Evolutionary conservation across 2,888 invertebrate species (phyloP), one percentile per base, ranked within the genome.

Genomic region (Xestia rhomboidea): DNA sequence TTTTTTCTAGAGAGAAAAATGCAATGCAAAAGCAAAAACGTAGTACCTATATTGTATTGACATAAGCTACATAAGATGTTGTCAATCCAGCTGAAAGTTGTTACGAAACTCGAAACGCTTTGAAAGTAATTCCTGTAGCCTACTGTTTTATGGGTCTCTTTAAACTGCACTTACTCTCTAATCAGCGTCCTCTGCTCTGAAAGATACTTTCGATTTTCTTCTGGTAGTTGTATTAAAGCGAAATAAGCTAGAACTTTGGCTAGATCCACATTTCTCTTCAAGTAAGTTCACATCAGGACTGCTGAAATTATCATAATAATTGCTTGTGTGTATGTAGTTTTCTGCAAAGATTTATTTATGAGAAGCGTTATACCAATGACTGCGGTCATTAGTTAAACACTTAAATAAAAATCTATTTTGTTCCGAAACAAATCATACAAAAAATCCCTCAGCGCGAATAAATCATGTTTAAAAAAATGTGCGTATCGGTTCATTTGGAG

Each of bases 391-490:
- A 81, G 44, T 73, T 68, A 69, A 84, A 77, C 62, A 79, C 79
- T 80, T 73, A 63, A 66, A 73, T 63, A 60, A 62, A 77, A 76
- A 85, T 81, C 83, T 82, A 88, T 89, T 62, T 89, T 90, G 90
- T 91, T 90, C 87, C 88, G 84, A 92, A 91, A 91, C 88, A 91
- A 93, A 92, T 90, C 83, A 88, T 88, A 91, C 90, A 89, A 92
- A 89, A 89, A 71, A 93, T 91, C 93, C 93, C 93, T 92, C 92
- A 74, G 81, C 89, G 74, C 76, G 83, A 92, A 96, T 96, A 96
- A 96, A 96, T 96, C 95, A 95, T 91, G 90, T 91, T 94, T 91
- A 91, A 93, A 94, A 94, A 74, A 93, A 88, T 88, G 89, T 85
- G 90, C 92, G 92, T 95, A 95, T 95, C 94, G 90, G 88, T 91